Evolutionary conservation across 1,140 invertebrate species (phyloP), one percentile per base, ranked within the genome.

Genomic region (Wiebesia pumilae): DNA sequence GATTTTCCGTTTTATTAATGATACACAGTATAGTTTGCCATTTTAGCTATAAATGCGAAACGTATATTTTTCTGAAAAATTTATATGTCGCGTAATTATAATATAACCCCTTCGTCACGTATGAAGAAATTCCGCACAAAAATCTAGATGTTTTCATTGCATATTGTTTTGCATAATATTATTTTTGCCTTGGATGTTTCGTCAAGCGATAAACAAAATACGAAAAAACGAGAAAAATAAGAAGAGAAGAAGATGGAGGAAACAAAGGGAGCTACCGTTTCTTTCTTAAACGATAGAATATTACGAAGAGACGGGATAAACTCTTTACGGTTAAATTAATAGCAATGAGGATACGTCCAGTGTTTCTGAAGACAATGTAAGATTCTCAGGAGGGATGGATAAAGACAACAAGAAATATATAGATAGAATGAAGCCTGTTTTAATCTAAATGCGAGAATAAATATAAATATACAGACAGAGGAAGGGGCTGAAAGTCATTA

Each of bases 271-370:
- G 14, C 78, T 81, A 71, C 67, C 81, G 43, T 81, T 75, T 65
- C 81, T 33, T 54, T 33, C 51, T 65, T 86, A 62, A 43, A 75
- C 69, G 75, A 79, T 62, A 77, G 81, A 88, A 88, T 89, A 90
- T 89, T 88, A 89, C 86, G 84, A 88, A 83, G 85, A 77, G 85
- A 87, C 77, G 85, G 87, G 88, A 89, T 91, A 88, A 90, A 89
- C 89, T 91, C 89, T 88, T 90, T 89, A 88, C 88, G 89, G 88
- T 87, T 88, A 89, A 91, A 91, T 90, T 90, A 91, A 91, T 90
- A 90, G 88, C 87, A 83, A 81, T 83, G 75, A 83, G 87, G 87
- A 89, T 51, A 67, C 87, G 88, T 90, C 88, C 89, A 87, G 86
- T 87, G 54, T 80, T 85, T 38, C 87, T 81, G 79, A 88, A 90